phyloP scores from a whole-genome alignment of 2,888 invertebrate species.

The Eupsilia transversa region DNA sequence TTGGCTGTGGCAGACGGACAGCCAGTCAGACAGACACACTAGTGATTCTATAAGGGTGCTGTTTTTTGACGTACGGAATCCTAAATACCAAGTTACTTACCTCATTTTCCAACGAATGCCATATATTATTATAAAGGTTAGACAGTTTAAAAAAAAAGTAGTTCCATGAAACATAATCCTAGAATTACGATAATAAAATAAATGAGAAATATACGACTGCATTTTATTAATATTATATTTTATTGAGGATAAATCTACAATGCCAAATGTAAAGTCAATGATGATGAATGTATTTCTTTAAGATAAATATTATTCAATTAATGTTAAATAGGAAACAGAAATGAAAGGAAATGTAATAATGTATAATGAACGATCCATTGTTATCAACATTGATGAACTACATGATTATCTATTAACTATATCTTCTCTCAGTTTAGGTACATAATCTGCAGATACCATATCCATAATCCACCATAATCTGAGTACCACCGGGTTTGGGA shows the following conservation, averaged over 20 bases:
- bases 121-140: not conserved
- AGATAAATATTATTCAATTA: not conserved
- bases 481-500: not conserved
- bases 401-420: not conserved
- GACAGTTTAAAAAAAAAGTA: not conserved
- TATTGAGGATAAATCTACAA: conserved; percentile 9
- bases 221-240: not conserved
- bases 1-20: no score
- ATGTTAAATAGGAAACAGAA: not conserved
- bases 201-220: not conserved
- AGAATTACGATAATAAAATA: not conserved
- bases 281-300: not conserved
- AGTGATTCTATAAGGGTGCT: no score
- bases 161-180: not conserved
- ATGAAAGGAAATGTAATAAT: not conserved
- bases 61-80: no score
- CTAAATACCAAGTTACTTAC: no score
- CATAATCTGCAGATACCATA: no score
- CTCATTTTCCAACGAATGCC: not conserved
- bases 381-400: conserved; percentile 10
- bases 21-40: no score
- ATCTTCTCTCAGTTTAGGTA: not conserved
- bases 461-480: no score
- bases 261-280: not conserved
- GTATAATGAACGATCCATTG: conserved; percentile 20